Conservation (phyloP, 2,888 invertebrate genomes). For the Caenorhabditis macrosperma region DNA sequence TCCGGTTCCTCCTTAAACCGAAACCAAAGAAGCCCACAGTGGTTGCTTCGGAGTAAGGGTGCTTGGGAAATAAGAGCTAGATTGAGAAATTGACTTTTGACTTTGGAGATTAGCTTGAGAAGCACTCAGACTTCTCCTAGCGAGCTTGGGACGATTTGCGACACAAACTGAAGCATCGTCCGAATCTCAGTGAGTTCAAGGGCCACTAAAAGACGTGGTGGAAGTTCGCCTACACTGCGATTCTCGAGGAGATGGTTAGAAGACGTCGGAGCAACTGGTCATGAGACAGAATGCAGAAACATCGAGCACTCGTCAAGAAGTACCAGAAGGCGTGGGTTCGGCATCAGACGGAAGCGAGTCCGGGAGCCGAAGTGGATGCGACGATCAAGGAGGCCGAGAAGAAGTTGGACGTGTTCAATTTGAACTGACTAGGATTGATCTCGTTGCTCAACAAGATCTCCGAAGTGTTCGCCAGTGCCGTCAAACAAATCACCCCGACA, state of each 20-base stretch:
- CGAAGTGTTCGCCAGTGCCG: slow-evolving; percentile 82
- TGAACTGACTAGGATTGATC: slow-evolving; percentile 88
- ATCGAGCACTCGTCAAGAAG: slow-evolving; percentile 84
- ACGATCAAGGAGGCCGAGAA: slow-evolving; percentile 83
- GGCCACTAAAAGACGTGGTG: slow-evolving; percentile 87
- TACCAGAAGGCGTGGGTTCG: slow-evolving; percentile 81
- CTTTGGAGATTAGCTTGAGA: too few species aligned
- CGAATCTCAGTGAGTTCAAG: slow-evolving; percentile 84
- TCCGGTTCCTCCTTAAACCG: too few species aligned
- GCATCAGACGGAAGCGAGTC: slow-evolving; percentile 77
- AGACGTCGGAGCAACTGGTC: slow-evolving; percentile 89
- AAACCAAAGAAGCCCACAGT: too few species aligned
- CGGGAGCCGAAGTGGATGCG: slow-evolving; percentile 63
- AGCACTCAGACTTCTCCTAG: too few species aligned
- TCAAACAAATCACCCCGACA: slow-evolving; percentile 76
- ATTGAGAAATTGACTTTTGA: too few species aligned
- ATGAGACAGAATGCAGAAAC: slow-evolving; percentile 90
- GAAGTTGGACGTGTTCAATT: slow-evolving; percentile 89
- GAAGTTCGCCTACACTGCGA: slow-evolving; percentile 90
- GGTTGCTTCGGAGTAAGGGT: too few species aligned
- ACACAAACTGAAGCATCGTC: slow-evolving; percentile 90
- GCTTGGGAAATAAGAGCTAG: too few species aligned
- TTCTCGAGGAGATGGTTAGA: slow-evolving; percentile 89
- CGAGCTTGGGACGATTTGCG: too few species aligned
- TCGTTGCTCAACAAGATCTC: slow-evolving; percentile 88